phyloP scores from a whole-genome alignment of 2,888 invertebrate species.

The Sphecodes monilicornis region DNA sequence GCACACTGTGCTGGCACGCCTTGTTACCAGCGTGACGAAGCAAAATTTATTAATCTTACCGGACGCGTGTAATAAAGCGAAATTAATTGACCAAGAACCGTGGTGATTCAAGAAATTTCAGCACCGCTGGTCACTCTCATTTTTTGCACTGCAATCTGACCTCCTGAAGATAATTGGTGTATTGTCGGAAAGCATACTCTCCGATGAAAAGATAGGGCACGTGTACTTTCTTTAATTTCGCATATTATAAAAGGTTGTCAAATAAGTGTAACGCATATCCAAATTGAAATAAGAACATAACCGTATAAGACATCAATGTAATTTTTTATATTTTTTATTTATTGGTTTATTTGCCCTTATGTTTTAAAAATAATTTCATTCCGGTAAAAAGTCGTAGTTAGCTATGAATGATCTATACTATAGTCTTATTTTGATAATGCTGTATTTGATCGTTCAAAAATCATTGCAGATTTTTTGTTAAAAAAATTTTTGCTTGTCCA shows the following conservation, averaged over 20 bases:
- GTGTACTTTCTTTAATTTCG: not conserved
- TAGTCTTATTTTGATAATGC: no score
- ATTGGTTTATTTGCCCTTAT: no score
- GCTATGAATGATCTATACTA: no score
- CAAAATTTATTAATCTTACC: slow-evolving; percentile 67
- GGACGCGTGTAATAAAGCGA: slow-evolving; percentile 36
- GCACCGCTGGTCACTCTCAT: not conserved
- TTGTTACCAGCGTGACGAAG: slow-evolving; percentile 50
- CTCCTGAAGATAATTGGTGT: not conserved
- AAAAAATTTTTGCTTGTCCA: no score
- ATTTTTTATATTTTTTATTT: no score
- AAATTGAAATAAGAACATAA: no score
- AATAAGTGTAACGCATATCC: not conserved
- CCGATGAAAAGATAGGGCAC: not conserved
- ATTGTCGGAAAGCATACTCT: not conserved
- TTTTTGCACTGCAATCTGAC: not conserved
- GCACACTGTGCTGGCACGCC: slow-evolving; percentile 53
- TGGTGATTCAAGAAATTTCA: slow-evolving; percentile 34
- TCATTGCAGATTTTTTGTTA: no score
- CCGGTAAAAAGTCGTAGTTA: no score
- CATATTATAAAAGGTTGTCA: not conserved
- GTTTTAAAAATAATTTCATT: no score
- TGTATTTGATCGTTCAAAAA: no score
- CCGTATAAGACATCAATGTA: no score
- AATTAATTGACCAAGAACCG: slow-evolving; percentile 60